Evolutionary conservation across 2,113 vertebrate genomes (phyloP).

Genomic region (Bungarus multicinctus): DNA sequence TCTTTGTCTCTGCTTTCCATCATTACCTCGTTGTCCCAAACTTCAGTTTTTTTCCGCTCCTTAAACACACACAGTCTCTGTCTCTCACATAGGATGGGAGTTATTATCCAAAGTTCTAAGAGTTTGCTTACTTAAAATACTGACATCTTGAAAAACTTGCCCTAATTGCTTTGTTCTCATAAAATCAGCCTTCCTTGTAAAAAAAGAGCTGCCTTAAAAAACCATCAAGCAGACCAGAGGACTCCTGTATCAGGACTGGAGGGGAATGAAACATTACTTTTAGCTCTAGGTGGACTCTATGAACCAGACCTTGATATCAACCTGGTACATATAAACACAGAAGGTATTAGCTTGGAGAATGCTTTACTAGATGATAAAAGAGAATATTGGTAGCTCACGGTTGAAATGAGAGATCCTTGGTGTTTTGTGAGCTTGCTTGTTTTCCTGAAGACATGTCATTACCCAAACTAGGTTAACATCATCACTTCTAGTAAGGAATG

Average conservation of each 20-base stretch:
- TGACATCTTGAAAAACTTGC: neutral
- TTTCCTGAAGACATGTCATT: neutral
- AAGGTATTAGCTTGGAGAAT: neutral
- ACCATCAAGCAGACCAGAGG: neutral
- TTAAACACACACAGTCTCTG: neutral
- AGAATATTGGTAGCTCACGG: neutral
- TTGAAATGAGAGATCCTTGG: neutral
- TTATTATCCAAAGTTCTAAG: neutral
- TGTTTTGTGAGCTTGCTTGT: neutral
- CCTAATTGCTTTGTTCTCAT: neutral
- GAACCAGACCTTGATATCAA: neutral
- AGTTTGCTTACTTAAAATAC: neutral
- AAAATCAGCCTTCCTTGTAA: neutral
- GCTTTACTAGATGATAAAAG: neutral
- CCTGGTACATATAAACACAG: neutral
- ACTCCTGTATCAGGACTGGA: neutral
- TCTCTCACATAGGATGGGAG: neutral
- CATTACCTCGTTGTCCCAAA: neutral
- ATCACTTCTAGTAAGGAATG: neutral
- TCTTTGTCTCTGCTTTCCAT: neutral
- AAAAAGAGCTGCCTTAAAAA: neutral
- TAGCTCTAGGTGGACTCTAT: neutral
- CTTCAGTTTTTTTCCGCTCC: neutral
- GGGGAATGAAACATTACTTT: neutral
- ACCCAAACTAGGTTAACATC: neutral